Base-by-base conservation (phyloP, 2,797 vertebrate species). In the Micrastur ruficollis region DNA sequence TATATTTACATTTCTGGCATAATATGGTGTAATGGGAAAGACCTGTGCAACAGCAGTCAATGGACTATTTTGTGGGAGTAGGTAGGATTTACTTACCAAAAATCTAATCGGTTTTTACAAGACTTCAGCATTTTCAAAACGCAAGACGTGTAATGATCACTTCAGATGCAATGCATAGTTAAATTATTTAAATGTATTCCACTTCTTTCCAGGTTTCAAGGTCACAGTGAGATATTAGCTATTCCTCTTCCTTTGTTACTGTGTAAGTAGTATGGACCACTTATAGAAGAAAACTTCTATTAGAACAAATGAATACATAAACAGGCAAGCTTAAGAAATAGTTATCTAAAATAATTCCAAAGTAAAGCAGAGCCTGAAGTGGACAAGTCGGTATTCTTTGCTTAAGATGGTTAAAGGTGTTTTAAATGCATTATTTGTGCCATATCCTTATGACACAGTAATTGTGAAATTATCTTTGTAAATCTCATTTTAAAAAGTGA, bases 111-210 rank as follows among this genome's bases (percentile, higher is more conserved):
- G 4, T 61, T 94, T 95, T 95, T 92, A 66, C 32, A 59, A 15
- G 58, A 76, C 32, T 89, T 91, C 23, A 94, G 81, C 34, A 6
- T 91, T 94, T 95, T 70, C 62, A 82, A 79, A 90, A 61, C 3
- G 5, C 52, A 93, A 68, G 66, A n/a, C 12, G 3, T 61, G 21
- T 85, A 87, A 63, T 86, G 71, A 81, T 84, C 58, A 81, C 25
- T 86, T 88, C 27, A 61, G 81, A 68, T 70, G 40, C 40, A 92
- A 47, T 63, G 59, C 56, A 23, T 89, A 76, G 71, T 75, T 87
- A 71, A 90, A 81, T 95, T 95, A 95, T 95, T 96, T 76, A 94
- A 96, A 96, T 97, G 5, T 88, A 93, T 94, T 96, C 81, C 19
- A 55, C 49, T 90, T 83, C 49, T 89, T 83, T 22, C 21, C n/a